Percentiles rank a stretch among this genome's conserved stretches.
phyloP scores from a whole-genome alignment of 2,888 invertebrate genomes.

The Steinernema hermaphroditum region DNA sequence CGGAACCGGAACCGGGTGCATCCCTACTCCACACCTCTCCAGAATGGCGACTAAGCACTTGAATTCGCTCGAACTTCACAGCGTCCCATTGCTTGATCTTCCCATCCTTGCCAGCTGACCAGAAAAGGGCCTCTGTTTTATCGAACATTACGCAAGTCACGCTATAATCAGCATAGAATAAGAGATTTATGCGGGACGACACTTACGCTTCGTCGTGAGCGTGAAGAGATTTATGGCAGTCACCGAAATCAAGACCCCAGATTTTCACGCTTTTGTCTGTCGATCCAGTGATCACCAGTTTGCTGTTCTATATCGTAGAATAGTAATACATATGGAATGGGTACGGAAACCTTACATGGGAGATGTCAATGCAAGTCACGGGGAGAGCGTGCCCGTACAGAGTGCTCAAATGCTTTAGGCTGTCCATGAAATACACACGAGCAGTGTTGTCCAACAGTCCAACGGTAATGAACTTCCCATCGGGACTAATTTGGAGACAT shows the following conservation, averaged over 20 bases:
- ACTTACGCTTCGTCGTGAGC: slow-evolving; percentile 83
- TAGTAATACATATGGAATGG: neutral
- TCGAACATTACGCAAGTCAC: slow-evolving; percentile 82
- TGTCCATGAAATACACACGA: slow-evolving; percentile 89
- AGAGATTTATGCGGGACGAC: neutral
- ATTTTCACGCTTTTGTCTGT: slow-evolving; percentile 93
- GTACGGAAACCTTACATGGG: slow-evolving; percentile 66
- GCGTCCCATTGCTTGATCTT: slow-evolving; percentile 86
- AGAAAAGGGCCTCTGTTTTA: slow-evolving; percentile 81
- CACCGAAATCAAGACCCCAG: slow-evolving; percentile 99
- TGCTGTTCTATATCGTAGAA: slow-evolving; percentile 67
- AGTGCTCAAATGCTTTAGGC: slow-evolving; percentile 90
- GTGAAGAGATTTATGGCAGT: slow-evolving; percentile 89
- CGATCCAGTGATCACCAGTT: slow-evolving; percentile 87
- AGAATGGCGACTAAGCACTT: slow-evolving; percentile 76
- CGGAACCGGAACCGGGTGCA: no score
- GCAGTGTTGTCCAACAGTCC: slow-evolving; percentile 89
- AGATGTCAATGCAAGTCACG: slow-evolving; percentile 88
- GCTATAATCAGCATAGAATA: slow-evolving; percentile 70
- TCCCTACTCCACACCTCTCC: slow-evolving; percentile 58
- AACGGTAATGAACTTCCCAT: slow-evolving; percentile 77
- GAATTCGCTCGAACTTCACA: slow-evolving; percentile 84
- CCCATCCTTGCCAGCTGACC: slow-evolving; percentile 89
- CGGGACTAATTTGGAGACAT: slow-evolving; percentile 74
- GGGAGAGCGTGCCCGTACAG: slow-evolving; percentile 95